Evolutionary conservation across 2,113 vertebrate genomes (phyloP).

Genomic region (Dasyprocta punctata): DNA sequence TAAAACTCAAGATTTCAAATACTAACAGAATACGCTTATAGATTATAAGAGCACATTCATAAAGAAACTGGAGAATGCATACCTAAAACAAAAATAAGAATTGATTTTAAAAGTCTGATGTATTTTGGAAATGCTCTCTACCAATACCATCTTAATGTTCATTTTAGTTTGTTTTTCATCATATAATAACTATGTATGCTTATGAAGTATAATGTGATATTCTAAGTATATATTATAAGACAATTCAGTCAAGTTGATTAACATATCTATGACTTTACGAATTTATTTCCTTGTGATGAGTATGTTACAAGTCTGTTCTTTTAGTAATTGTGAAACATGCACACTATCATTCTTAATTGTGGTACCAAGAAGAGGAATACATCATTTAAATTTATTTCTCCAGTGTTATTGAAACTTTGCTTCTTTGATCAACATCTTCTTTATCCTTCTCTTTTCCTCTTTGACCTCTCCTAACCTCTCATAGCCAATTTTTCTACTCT

Average conservation of each 20-base stretch:
- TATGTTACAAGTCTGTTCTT: background rate
- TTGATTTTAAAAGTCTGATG: conserved; percentile 18
- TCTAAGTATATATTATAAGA: background rate
- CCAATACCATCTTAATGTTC: background rate
- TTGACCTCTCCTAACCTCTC: background rate
- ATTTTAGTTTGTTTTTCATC: background rate
- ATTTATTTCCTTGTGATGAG: background rate
- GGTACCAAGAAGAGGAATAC: background rate
- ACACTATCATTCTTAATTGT: background rate
- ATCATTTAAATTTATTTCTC: background rate
- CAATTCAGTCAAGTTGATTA: background rate
- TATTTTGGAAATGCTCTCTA: conserved; percentile 27
- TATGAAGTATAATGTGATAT: background rate
- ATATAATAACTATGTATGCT: background rate
- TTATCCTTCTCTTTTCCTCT: too few species aligned
- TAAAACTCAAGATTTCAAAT: conserved; percentile 3
- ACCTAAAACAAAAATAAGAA: conserved; percentile 17
- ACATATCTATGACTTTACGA: background rate
- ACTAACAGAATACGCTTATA: background rate
- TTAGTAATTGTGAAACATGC: background rate
- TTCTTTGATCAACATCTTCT: background rate
- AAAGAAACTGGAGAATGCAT: background rate
- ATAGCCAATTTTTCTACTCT: background rate
- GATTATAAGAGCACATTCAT: background rate
- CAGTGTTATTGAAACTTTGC: background rate